Evolutionary conservation across 2,797 vertebrate genomes (phyloP).

Genomic region (Eleutherodactylus coqui): DNA sequence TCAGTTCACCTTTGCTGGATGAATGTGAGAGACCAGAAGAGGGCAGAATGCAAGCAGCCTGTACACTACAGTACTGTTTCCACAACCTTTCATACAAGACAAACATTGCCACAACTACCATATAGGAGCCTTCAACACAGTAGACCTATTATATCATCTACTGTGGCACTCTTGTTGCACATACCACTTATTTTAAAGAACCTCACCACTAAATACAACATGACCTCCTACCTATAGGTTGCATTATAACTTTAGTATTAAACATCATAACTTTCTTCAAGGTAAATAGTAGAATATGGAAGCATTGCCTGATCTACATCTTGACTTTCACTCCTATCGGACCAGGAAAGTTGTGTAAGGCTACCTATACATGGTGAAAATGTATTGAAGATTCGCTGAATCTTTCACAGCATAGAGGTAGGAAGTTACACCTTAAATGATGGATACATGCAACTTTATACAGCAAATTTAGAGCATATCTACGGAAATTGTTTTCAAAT

Average conservation of each 20-base stretch:
- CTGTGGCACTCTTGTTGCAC: not conserved
- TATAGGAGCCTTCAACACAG: slow-evolving; percentile 33
- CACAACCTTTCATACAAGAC: not conserved
- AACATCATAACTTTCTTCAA: not conserved
- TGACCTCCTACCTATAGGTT: not conserved
- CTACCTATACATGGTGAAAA: not conserved
- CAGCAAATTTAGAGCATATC: not conserved
- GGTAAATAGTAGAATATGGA: not conserved
- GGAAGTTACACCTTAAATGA: not conserved
- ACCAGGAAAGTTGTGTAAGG: not conserved
- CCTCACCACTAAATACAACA: not conserved
- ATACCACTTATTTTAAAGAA: not conserved
- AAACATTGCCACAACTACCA: slow-evolving; percentile 29
- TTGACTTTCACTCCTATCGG: slow-evolving; percentile 43
- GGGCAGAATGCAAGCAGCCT: slow-evolving; percentile 44
- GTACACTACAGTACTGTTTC: slow-evolving; percentile 24
- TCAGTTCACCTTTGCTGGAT: slow-evolving; percentile 57
- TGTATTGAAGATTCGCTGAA: not conserved
- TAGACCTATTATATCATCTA: slow-evolving; percentile 9
- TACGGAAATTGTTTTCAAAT: not conserved
- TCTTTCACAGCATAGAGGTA: not conserved
- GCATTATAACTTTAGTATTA: not conserved
- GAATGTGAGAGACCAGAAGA: slow-evolving; percentile 54
- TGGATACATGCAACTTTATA: not conserved
- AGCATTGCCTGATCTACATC: slow-evolving; percentile 6